phyloP scores from a whole-genome alignment of 2,797 vertebrate genomes.

The Petrocephalus schoutedeni region DNA sequence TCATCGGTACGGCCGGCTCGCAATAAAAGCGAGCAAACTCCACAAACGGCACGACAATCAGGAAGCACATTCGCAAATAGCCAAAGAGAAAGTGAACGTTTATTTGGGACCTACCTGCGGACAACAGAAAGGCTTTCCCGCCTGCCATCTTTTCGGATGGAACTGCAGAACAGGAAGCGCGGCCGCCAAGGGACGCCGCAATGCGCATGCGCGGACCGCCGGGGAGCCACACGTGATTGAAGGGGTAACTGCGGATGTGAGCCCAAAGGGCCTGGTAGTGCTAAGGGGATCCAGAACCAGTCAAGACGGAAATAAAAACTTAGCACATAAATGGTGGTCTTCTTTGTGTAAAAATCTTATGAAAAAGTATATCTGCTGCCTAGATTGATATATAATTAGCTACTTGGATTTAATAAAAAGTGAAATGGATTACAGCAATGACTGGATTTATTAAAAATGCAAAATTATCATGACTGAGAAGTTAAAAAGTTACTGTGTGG shows the following conservation, averaged over 20 bases:
- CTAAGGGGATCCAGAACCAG: background rate
- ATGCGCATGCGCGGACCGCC: conserved; percentile 52
- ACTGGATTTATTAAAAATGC: too few relatives aligned
- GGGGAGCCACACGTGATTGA: background rate
- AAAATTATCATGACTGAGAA: too few relatives aligned
- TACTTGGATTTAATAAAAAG: background rate
- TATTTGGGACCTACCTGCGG: conserved; percentile 47
- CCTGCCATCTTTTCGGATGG: conserved; percentile 57
- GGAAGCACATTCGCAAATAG: background rate
- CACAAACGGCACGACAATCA: background rate
- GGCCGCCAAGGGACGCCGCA: conserved; percentile 17
- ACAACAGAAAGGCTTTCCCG: conserved; percentile 50
- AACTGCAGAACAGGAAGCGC: conserved; percentile 59
- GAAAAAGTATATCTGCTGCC: background rate
- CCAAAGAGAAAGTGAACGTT: background rate
- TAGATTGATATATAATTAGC: background rate
- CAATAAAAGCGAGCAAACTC: background rate
- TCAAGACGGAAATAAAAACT: background rate
- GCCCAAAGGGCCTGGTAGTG: background rate
- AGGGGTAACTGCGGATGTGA: background rate
- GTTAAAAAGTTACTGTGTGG: too few relatives aligned
- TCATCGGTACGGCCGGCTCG: background rate
- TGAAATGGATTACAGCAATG: background rate
- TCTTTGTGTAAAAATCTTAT: background rate
- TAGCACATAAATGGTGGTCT: background rate